Percentiles rank a stretch among this genome's conserved stretches.
Evolutionary conservation across 2,113 vertebrate species (phyloP).

Genomic region (Actenoides lindsayi): DNA sequence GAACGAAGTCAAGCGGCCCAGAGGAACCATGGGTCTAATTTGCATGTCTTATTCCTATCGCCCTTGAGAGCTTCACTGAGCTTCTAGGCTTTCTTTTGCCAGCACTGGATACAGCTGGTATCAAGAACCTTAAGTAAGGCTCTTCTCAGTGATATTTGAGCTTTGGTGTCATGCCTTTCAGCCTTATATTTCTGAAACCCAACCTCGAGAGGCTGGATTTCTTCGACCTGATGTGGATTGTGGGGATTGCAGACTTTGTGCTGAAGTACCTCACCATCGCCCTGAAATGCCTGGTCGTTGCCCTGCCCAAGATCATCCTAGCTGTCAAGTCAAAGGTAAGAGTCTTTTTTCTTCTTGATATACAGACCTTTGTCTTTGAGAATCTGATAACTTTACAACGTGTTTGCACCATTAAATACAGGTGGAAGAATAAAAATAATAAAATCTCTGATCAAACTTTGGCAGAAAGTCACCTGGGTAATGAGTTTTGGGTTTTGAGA

Average conservation of each 20-base stretch:
- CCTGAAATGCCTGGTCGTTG: slow-evolving; percentile 91
- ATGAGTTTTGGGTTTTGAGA: background rate
- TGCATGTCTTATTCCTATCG: background rate
- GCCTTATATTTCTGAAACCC: slow-evolving; percentile 93
- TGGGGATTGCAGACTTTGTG: slow-evolving; percentile 95
- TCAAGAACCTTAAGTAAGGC: background rate
- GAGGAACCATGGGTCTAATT: background rate
- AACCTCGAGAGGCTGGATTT: slow-evolving; percentile 91
- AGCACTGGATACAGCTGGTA: background rate
- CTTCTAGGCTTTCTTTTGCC: background rate
- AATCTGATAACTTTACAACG: background rate
- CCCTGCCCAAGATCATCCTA: slow-evolving; percentile 91
- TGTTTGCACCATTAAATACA: background rate
- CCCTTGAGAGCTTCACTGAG: background rate
- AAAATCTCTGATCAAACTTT: background rate
- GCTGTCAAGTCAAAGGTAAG: slow-evolving; percentile 96
- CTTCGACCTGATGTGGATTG: slow-evolving; percentile 94
- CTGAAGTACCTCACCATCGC: slow-evolving; percentile 94
- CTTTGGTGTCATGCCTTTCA: slow-evolving; percentile 48
- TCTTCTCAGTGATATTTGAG: background rate
- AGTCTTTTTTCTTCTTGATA: background rate
- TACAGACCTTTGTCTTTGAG: background rate
- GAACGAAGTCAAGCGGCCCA: background rate
- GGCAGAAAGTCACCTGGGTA: background rate
- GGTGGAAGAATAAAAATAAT: background rate